phyloP scores from a whole-genome alignment of 2,888 invertebrate species.

The Formica aserva region DNA sequence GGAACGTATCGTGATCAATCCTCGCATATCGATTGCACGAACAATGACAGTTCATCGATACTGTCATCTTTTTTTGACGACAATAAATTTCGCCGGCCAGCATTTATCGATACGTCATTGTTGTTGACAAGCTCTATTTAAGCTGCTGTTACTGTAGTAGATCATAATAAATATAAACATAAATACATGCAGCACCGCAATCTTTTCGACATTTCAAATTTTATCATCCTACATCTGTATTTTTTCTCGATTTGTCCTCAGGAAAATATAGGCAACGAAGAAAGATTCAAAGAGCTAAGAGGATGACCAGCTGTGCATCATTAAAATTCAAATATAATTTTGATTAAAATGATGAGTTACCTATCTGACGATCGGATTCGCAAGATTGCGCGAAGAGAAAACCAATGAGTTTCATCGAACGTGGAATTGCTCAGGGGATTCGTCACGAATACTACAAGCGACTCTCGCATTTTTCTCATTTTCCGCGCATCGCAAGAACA shows the following conservation, averaged over 20 bases:
- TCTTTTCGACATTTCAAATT: neutral
- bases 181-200: conserved; percentile 80
- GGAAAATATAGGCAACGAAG: neutral
- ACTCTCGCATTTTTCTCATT: conserved; percentile 23
- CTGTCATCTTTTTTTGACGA: neutral
- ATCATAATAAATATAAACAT: conserved; percentile 79
- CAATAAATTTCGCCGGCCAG: conserved; percentile 69
- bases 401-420: neutral
- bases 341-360: conserved; percentile 59
- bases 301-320: conserved; percentile 39
- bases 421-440: conserved; percentile 33
- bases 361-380: conserved; percentile 2
- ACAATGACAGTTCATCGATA: conserved; percentile 13
- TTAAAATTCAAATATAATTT: conserved; percentile 82
- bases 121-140: conserved; percentile 41
- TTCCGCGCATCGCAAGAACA: conserved; percentile 8
- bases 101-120: conserved; percentile 69
- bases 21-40: neutral
- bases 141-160: conserved; percentile 62
- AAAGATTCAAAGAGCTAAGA: neutral
- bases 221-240: neutral
- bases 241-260: neutral
- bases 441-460: neutral
- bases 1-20: conserved; percentile 2
- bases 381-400: conserved; percentile 41